Conservation (phyloP, 2,113 vertebrate species). For the Murina feae region DNA sequence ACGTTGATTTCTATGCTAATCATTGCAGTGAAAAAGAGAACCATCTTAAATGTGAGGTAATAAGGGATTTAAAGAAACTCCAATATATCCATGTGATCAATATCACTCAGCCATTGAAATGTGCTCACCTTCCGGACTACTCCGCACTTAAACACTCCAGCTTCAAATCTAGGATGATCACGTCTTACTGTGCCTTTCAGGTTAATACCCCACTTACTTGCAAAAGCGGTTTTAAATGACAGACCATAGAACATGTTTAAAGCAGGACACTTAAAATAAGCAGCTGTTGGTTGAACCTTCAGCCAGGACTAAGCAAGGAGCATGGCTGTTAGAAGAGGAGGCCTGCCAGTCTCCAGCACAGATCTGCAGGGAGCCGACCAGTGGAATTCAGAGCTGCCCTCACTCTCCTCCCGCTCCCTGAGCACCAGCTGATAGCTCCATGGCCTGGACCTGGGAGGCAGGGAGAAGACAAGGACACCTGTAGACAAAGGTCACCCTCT, state of each 20-base stretch:
- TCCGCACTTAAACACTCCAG: neutral
- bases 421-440: neutral
- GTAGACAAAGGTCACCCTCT: too few species aligned
- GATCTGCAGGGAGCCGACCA: neutral
- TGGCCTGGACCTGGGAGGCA: neutral
- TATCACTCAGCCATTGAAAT: neutral
- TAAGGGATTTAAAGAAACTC: neutral
- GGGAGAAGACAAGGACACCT: neutral
- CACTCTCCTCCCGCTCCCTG: neutral
- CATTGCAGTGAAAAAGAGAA: neutral
- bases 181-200: neutral
- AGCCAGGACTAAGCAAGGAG: too few species aligned
- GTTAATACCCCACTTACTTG: constrained; percentile 8
- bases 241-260: constrained; percentile 24
- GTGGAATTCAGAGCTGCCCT: neutral
- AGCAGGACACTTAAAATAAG: constrained; percentile 12
- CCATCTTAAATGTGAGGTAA: neutral
- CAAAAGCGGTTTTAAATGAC: constrained; percentile 43
- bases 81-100: neutral
- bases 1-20: neutral
- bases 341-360: neutral
- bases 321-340: neutral
- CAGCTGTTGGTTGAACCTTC: neutral
- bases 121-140: neutral
- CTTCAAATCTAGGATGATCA: neutral